Conservation (phyloP, 2,113 vertebrate genomes). For the Coryphaenoides rupestris region DNA sequence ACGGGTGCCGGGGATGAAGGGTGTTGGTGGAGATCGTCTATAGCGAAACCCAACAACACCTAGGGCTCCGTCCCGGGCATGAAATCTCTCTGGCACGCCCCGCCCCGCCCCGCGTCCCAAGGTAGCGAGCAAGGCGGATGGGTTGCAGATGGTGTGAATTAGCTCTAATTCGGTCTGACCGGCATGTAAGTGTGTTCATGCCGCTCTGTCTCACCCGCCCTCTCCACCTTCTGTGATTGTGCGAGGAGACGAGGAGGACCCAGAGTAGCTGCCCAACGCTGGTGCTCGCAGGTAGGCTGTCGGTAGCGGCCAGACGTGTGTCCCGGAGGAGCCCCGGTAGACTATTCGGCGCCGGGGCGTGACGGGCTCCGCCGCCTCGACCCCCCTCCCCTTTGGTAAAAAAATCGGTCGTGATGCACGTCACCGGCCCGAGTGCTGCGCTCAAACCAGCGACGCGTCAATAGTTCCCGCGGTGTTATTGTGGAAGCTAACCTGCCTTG, state of each 20-base stretch:
- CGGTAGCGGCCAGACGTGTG: background rate
- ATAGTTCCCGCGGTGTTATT: background rate
- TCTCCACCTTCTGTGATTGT: conserved; percentile 29
- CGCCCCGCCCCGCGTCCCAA: conserved; percentile 46
- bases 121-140: conserved; percentile 28
- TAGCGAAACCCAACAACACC: conserved; percentile 48
- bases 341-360: background rate
- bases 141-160: conserved; percentile 49
- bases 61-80: conserved; percentile 60
- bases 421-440: background rate
- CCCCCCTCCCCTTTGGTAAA: background rate
- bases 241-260: conserved; percentile 32
- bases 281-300: background rate
- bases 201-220: conserved; percentile 28
- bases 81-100: conserved; percentile 62
- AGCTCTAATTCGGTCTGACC: conserved; percentile 56
- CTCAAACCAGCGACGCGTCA: background rate
- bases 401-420: background rate
- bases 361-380: background rate
- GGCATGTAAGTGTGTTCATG: conserved; percentile 46
- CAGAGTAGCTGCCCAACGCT: background rate
- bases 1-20: conserved; percentile 49
- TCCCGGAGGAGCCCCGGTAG: too few relatives aligned
- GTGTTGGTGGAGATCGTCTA: conserved; percentile 51
- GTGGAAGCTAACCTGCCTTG: background rate